phyloP scores from a whole-genome alignment of 2,888 invertebrate species.

The Ochropleura leucogaster region DNA sequence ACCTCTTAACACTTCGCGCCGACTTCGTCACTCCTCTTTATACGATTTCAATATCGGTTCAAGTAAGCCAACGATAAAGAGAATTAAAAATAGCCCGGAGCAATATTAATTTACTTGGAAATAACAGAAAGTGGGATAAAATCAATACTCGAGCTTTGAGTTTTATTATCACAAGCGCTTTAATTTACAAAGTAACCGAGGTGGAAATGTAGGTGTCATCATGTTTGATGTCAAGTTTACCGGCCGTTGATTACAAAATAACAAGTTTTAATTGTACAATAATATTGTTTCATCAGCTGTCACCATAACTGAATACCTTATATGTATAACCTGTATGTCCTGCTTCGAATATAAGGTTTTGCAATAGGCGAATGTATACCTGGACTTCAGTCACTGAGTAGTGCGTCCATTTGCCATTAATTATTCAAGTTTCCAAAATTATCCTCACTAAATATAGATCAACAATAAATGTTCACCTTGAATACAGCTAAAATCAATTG shows the following conservation, averaged over 20 bases:
- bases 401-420: background rate
- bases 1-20: conserved; percentile 30
- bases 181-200: conserved; percentile 12
- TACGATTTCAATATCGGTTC: conserved; percentile 56
- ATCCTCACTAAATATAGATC: background rate
- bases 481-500: conserved; percentile 37
- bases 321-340: background rate
- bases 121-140: conserved; percentile 63
- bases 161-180: conserved; percentile 54
- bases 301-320: background rate
- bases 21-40: conserved; percentile 46
- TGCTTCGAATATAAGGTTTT: background rate
- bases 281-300: conserved; percentile 15
- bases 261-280: conserved; percentile 33
- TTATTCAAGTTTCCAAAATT: background rate
- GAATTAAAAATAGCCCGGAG: conserved; percentile 70
- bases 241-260: conserved; percentile 20
- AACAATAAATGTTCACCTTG: conserved; percentile 5
- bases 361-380: background rate
- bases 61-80: conserved; percentile 46
- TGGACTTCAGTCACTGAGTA: background rate
- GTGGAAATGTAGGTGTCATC: conserved; percentile 18
- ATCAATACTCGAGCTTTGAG: conserved; percentile 69
- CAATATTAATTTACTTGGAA: conserved; percentile 70
- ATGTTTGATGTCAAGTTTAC: conserved; percentile 19